Evolutionary conservation across 2,888 invertebrate genomes (phyloP).

Genomic region (Thysanoteuthis rhombus): DNA sequence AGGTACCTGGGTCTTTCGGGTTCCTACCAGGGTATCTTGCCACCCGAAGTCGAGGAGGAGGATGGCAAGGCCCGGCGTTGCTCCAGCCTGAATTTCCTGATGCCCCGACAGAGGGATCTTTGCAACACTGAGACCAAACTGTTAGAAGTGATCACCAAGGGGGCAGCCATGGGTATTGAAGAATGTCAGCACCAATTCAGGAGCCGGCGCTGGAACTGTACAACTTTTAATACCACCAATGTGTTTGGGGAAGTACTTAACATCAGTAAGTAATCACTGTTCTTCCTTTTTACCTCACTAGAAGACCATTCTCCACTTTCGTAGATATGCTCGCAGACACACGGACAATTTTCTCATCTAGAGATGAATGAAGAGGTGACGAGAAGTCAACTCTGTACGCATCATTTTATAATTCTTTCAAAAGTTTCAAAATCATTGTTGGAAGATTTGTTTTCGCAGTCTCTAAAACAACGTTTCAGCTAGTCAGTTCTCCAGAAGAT

Average conservation of each 20-base stretch:
- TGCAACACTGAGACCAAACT: slow-evolving; percentile 79
- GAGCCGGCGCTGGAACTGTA: slow-evolving; percentile 89
- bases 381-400: no score
- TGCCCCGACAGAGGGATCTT: slow-evolving; percentile 77
- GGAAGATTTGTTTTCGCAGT: no score
- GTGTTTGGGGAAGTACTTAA: slow-evolving; percentile 86
- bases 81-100: slow-evolving; percentile 77
- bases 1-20: slow-evolving; percentile 71
- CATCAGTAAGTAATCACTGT: slow-evolving; percentile 77
- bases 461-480: no score
- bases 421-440: no score
- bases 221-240: slow-evolving; percentile 80
- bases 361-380: no score
- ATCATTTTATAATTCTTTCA: no score
- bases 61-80: slow-evolving; percentile 68
- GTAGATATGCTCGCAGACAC: no score
- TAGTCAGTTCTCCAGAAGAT: no score
- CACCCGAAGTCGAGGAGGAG: slow-evolving; percentile 28
- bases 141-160: slow-evolving; percentile 74
- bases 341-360: no score
- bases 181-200: slow-evolving; percentile 91
- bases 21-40: slow-evolving; percentile 64
- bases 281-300: background rate
- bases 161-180: slow-evolving; percentile 84
- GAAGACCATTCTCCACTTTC: background rate